A percentile compares a stretch with the other conserved stretches of the same genome.
These are phyloP conservation scores for Caligus rogercresseyi DNA, from an alignment of 1,140 invertebrate species.

Conservation along the genomic window DNA sequence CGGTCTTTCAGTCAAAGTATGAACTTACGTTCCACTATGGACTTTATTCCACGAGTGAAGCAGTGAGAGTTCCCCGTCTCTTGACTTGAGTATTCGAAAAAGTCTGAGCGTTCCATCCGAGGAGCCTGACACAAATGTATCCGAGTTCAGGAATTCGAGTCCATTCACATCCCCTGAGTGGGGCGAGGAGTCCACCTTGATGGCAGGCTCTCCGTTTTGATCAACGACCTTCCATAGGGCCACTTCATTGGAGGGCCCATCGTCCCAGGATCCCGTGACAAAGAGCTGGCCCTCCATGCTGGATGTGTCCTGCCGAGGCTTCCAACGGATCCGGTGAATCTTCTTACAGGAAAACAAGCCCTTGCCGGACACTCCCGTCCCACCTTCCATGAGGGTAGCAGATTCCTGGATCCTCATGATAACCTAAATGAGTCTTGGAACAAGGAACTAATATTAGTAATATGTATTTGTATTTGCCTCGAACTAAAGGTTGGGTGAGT, in stretches of 20 bases:
- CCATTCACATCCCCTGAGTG: background rate
- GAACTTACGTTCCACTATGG: too few species aligned
- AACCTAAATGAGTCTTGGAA: too few species aligned
- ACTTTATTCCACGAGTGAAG: background rate
- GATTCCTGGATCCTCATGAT: background rate
- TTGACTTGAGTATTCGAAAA: background rate
- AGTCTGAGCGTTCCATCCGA: background rate
- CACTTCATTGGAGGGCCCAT: background rate
- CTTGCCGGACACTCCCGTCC: background rate
- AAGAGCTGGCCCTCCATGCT: background rate
- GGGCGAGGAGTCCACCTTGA: background rate
- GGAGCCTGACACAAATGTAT: background rate
- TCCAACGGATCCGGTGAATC: background rate
- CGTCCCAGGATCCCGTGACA: background rate
- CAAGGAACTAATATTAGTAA: too few species aligned
- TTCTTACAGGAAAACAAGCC: background rate
- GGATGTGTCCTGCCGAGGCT: background rate
- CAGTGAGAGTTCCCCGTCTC: background rate
- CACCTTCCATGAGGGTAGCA: background rate
- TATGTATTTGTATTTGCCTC: too few species aligned
- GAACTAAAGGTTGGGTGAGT: too few species aligned
- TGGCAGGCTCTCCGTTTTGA: background rate
- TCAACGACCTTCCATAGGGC: background rate
- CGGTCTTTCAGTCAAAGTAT: too few species aligned
- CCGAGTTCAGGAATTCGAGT: background rate